Conservation (phyloP, 2,888 invertebrate genomes). For the Sceliomorpha sp. region DNA sequence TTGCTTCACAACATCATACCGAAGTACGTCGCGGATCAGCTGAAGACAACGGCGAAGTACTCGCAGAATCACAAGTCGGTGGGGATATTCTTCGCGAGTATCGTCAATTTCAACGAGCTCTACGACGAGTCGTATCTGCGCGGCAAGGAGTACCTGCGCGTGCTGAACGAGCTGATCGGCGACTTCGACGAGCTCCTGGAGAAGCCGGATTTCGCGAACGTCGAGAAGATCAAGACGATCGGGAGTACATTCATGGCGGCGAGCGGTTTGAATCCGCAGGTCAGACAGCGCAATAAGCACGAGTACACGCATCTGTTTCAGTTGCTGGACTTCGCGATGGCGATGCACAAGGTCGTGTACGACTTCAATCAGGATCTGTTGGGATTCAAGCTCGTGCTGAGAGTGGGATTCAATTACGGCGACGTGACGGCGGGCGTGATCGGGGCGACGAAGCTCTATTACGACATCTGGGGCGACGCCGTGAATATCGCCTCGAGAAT, state of each 20-base stretch:
- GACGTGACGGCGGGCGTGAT: conserved; percentile 98
- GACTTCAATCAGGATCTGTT: conserved; percentile 94
- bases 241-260: conserved; percentile 99
- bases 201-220: conserved; percentile 89
- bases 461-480: conserved; percentile 99
- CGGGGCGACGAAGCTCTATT: conserved; percentile 96
- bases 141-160: conserved; percentile 95
- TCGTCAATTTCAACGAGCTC: conserved; percentile 98
- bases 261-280: conserved; percentile 92
- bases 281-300: conserved; percentile 86
- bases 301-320: conserved; percentile 90
- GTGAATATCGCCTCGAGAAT: conserved; percentile 98
- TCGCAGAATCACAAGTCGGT: conserved; percentile 96
- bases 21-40: conserved; percentile 94
- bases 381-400: conserved; percentile 92
- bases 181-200: conserved; percentile 97
- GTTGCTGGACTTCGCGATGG: conserved; percentile 95
- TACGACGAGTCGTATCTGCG: conserved; percentile 98
- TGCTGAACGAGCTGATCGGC: conserved; percentile 96
- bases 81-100: conserved; percentile 97
- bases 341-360: conserved; percentile 92
- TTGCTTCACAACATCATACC: conserved; percentile 98
- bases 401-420: conserved; percentile 95
- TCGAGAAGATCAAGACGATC: conserved; percentile 99
- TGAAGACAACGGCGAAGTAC: conserved; percentile 96